Percentiles rank a stretch among this genome's conserved stretches.
Conservation (phyloP, 2,113 vertebrate species). For the Muntiacus reevesi region DNA sequence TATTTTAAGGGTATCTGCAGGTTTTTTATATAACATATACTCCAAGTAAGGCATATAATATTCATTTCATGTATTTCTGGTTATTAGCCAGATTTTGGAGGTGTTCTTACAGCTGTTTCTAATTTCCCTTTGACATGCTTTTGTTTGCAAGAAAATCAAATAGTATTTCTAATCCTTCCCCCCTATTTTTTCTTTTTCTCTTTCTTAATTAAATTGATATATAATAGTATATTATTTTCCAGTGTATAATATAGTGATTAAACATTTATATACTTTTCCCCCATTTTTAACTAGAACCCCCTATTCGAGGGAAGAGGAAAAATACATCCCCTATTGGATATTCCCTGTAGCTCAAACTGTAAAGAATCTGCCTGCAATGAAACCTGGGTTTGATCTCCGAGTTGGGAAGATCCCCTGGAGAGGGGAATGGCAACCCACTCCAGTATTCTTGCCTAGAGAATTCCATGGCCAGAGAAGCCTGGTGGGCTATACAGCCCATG, state of each 20-base stretch:
- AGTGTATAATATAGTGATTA: not conserved
- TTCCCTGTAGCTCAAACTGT: not conserved
- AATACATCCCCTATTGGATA: not conserved
- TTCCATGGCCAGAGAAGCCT: not conserved
- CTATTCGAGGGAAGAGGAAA: not conserved
- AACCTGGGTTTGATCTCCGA: not conserved
- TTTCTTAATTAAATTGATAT: not conserved
- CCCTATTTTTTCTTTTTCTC: not conserved
- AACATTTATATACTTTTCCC: not conserved
- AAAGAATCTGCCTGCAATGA: not conserved
- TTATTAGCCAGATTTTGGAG: not conserved
- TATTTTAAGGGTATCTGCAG: not conserved
- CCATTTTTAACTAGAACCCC: not conserved
- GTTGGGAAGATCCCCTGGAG: not conserved
- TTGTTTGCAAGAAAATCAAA: not conserved
- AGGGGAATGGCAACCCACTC: not conserved
- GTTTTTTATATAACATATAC: not conserved
- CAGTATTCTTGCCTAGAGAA: not conserved
- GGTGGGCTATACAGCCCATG: not conserved
- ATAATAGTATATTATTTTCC: not conserved
- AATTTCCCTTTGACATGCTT: not conserved
- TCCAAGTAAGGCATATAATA: not conserved
- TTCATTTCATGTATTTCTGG: not conserved
- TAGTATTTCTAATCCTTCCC: not conserved
- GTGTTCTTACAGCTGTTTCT: not conserved